Percentiles rank a stretch among this genome's conserved stretches.
Conservation (phyloP, 2,888 invertebrate genomes). For the Trichopria drosophilae region DNA sequence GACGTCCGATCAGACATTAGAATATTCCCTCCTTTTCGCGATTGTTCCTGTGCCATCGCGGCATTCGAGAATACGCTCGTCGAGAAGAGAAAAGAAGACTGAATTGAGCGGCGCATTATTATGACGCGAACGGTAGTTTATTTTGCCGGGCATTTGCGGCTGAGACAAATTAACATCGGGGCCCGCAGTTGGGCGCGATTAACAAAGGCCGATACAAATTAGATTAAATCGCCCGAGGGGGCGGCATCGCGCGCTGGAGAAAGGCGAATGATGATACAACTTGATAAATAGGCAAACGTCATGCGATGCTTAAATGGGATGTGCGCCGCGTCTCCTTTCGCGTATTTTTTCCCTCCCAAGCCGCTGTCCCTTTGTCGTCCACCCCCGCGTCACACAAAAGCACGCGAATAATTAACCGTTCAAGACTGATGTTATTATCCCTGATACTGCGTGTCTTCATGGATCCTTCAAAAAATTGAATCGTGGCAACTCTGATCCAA, state of each 20-base stretch:
- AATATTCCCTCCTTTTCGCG: no score
- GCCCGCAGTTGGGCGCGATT: constrained; percentile 44
- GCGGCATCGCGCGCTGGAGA: constrained; percentile 52
- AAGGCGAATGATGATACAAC: constrained; percentile 55
- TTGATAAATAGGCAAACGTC: constrained; percentile 57
- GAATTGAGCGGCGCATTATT: constrained; percentile 13
- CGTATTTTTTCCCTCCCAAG: constrained; percentile 7
- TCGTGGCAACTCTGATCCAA: no score
- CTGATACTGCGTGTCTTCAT: no score
- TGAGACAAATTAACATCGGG: constrained; percentile 51
- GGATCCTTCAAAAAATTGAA: no score
- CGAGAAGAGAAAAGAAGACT: no score
- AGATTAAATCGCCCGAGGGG: constrained; percentile 59
- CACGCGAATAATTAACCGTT: no score
- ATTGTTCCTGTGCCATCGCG: no score
- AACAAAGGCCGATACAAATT: constrained; percentile 59
- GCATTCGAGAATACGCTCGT: no score
- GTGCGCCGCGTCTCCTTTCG: constrained; percentile 38
- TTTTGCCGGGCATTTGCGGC: constrained; percentile 46
- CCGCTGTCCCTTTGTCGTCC: no score
- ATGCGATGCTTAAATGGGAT: constrained; percentile 56
- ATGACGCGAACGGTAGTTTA: constrained; percentile 50
- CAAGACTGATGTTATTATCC: no score
- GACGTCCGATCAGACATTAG: no score
- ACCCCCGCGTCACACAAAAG: no score